Evolutionary conservation across 2,797 vertebrate genomes (phyloP).

Genomic region (Peromyscus eremicus): DNA sequence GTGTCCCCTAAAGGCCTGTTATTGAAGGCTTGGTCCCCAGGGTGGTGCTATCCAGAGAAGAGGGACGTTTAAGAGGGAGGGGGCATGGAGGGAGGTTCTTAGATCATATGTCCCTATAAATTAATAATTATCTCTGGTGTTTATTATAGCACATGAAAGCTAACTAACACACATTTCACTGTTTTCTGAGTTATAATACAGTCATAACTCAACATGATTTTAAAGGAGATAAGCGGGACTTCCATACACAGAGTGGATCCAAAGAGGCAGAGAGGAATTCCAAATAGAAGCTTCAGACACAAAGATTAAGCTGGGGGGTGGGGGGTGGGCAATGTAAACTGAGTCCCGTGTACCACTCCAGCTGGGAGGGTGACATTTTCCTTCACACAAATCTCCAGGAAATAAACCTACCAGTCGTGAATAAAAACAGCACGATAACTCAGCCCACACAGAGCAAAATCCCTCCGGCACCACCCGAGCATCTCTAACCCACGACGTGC

Average conservation of each 20-base stretch:
- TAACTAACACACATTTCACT: not conserved
- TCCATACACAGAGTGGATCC: not conserved
- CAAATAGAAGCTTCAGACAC: not conserved
- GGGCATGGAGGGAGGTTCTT: not conserved
- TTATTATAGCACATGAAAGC: not conserved
- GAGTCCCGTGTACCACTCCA: not conserved
- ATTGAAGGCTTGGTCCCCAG: not conserved
- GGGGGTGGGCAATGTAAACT: not conserved
- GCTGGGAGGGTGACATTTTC: slow-evolving; percentile 51
- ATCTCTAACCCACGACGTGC: not conserved
- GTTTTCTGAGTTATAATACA: not conserved
- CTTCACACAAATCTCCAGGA: slow-evolving; percentile 58
- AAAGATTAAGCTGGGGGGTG: not conserved
- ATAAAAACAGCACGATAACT: not conserved
- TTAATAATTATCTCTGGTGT: not conserved
- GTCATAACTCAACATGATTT: not conserved
- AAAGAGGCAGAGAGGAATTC: not conserved
- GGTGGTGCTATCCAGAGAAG: not conserved
- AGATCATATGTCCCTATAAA: not conserved
- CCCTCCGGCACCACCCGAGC: not conserved
- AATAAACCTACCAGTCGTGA: not conserved
- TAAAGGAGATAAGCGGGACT: not conserved
- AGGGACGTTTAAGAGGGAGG: not conserved
- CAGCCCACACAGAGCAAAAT: not conserved
- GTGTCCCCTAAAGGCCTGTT: not conserved